Evolutionary conservation across 2,888 invertebrate genomes (phyloP).

Genomic region (Diarsia brunnea): DNA sequence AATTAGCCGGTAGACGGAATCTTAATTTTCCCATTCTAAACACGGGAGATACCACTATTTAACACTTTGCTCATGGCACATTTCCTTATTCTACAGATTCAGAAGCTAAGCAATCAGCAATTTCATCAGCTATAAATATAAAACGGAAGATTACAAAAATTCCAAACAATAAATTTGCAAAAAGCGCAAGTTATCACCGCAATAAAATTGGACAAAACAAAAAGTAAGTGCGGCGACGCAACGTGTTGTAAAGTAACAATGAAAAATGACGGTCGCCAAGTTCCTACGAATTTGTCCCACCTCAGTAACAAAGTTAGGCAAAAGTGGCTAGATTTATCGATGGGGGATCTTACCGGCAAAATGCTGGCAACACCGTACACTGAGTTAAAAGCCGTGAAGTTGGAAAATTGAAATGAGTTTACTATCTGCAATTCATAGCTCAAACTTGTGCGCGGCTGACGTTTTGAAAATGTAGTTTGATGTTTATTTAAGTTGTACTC

Average conservation of each 20-base stretch:
- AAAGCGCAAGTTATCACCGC: conserved; percentile 65
- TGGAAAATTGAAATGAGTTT: conserved; percentile 67
- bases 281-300: conserved; percentile 71
- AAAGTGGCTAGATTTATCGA: conserved; percentile 73
- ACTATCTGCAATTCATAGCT: conserved; percentile 65
- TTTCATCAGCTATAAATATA: conserved; percentile 59
- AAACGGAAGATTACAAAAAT: conserved; percentile 65
- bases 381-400: conserved; percentile 64
- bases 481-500: conserved; percentile 55
- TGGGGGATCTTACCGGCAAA: conserved; percentile 64
- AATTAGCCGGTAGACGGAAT: not conserved
- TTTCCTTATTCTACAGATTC: conserved; percentile 29
- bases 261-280: conserved; percentile 70
- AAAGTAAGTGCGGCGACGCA: conserved; percentile 65
- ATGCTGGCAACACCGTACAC: conserved; percentile 61
- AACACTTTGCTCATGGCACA: not conserved
- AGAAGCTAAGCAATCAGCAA: conserved; percentile 30
- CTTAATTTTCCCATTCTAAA: not conserved
- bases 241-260: conserved; percentile 72
- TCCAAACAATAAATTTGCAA: conserved; percentile 62
- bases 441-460: conserved; percentile 50
- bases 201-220: conserved; percentile 69
- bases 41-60: not conserved
- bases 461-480: conserved; percentile 43
- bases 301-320: conserved; percentile 72